Evolutionary conservation across 1,140 invertebrate genomes (phyloP), one percentile per base, ranked within the genome.

Genomic region (Palaemon carinicauda): DNA sequence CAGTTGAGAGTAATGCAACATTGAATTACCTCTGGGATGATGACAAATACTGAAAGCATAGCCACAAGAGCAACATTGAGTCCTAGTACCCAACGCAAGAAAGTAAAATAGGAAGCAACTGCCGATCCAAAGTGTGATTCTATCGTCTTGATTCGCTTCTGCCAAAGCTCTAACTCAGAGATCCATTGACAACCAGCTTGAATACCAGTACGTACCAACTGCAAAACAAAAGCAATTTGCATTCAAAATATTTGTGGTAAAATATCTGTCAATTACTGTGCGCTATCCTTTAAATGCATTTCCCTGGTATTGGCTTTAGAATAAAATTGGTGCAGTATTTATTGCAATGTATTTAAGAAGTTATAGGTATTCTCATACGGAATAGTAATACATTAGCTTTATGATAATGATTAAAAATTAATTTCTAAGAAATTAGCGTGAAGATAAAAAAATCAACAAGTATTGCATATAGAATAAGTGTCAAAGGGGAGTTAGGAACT

Each of bases 101-200:
- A 99, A 19, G 95, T 97, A 91, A 99, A 99, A 92, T 99, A 99
- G 0, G 98, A 99, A 0, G 98, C 97, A 14, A 99, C 98, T 0
- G 97, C 98, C 0, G 98, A 98, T 12, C 98, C 98, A 90, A 99
- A 99, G 92, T 99, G 98, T 73, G 97, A 98, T 92, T 99, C 98
- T 75, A 99, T 99, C 92, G 96, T 95, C 92, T 99, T 99, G 89
- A 99, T 98, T 65, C 97, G 94, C 84, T 95, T 92, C 91, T 99
- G 97, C 98, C 98, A 99, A 0, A 98, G 98, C 33, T 95, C 95
- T 17, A 97, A 93, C 91, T 60, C 89, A 65, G 50, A 65, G n/a
- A 89, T 60, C 74, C 82, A 85, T 75, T 79, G 73, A 21, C 87
- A 88, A 27, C 85, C 65, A 0, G 56, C 79, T 17, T 56, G 56